phyloP scores from a whole-genome alignment of 2,797 vertebrate species.

The Labeo calbasu region DNA sequence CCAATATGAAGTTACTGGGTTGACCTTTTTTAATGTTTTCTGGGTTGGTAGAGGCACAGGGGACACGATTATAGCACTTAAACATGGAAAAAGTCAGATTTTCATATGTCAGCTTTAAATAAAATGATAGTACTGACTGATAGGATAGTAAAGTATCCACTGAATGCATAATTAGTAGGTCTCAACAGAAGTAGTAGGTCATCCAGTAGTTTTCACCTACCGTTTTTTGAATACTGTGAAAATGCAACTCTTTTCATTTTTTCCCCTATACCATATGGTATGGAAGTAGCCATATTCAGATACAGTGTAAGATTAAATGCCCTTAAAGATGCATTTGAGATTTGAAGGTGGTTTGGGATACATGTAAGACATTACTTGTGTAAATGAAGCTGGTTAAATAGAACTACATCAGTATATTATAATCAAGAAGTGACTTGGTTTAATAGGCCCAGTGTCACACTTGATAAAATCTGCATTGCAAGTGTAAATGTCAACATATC shows the following conservation, averaged over 20 bases:
- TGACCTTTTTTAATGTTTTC: too few species aligned
- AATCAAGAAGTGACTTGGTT: not conserved
- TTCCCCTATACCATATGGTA: not conserved
- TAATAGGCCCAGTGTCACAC: not conserved
- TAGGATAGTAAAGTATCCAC: not conserved
- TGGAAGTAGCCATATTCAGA: not conserved
- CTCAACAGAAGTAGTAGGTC: not conserved
- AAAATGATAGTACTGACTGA: not conserved
- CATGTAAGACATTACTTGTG: not conserved
- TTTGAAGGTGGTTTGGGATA: not conserved
- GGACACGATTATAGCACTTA: too few species aligned
- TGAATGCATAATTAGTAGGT: not conserved
- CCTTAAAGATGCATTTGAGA: not conserved
- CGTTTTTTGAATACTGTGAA: not conserved
- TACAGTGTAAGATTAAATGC: not conserved
- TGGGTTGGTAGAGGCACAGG: too few species aligned
- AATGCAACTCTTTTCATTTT: not conserved
- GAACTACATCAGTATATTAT: not conserved
- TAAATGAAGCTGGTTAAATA: not conserved
- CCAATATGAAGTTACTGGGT: too few species aligned
- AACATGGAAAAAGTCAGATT: too few species aligned
- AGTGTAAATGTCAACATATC: conserved; percentile 8
- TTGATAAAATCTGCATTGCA: conserved; percentile 1
- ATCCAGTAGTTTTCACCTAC: not conserved
- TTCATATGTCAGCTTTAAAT: not conserved